These are phyloP conservation scores for Arizona elegans DNA, from an alignment of 2,113 vertebrate genomes.

Conservation along the genomic window DNA sequence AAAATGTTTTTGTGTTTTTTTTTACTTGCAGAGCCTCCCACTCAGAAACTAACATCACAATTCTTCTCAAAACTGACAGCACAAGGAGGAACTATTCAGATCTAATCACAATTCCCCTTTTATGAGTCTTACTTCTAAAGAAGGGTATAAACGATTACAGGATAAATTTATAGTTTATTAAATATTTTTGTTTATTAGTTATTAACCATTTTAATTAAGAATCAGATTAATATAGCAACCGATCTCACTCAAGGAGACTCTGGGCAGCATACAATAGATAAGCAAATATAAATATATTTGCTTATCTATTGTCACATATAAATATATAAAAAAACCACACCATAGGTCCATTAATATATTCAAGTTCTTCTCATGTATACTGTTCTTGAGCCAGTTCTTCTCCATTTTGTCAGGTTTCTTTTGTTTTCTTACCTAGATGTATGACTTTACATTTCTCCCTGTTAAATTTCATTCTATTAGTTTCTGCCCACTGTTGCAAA, in stretches of 20 bases:
- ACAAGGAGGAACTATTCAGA: not conserved
- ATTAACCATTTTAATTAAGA: not conserved
- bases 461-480: not conserved
- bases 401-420: not conserved
- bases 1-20: slow-evolving; percentile 6
- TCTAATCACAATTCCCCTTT: not conserved
- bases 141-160: not conserved
- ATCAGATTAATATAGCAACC: not conserved
- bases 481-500: not conserved
- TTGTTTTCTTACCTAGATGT: not conserved
- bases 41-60: not conserved
- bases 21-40: slow-evolving; percentile 6
- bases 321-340: not conserved
- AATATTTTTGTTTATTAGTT: not conserved
- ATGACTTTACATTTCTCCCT: not conserved
- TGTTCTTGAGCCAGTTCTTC: not conserved
- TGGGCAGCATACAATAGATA: not conserved
- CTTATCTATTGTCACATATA: not conserved
- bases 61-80: not conserved
- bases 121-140: not conserved
- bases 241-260: not conserved
- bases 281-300: not conserved
- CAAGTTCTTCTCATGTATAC: not conserved
- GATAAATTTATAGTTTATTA: not conserved
- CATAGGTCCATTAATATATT: not conserved